Conservation (phyloP, 2,113 vertebrate genomes). For the mouse (Mus musculus) region DNA sequence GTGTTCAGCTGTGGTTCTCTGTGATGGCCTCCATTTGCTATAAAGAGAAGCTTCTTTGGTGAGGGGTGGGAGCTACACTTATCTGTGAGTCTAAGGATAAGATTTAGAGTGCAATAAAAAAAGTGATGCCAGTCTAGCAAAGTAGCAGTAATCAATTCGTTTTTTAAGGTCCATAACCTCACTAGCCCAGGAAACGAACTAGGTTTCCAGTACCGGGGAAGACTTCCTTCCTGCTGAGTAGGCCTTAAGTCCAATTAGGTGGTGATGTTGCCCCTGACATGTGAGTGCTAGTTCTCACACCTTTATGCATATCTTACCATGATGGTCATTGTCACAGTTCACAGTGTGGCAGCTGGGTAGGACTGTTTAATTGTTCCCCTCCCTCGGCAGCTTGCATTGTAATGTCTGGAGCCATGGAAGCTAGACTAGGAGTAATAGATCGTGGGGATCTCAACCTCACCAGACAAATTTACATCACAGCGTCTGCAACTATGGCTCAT, state of each 20-base stretch:
- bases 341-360: neutral
- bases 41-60: neutral
- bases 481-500: neutral
- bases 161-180: neutral
- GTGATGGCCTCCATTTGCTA: neutral
- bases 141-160: neutral
- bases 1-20: neutral
- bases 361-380: neutral
- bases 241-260: neutral
- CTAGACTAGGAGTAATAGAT: neutral
- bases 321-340: neutral
- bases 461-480: neutral
- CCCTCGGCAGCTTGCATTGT: neutral
- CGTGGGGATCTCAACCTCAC: neutral
- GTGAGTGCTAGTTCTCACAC: neutral
- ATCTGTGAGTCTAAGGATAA: neutral
- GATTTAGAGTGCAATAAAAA: neutral
- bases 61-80: neutral
- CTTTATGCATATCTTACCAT: neutral
- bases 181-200: neutral
- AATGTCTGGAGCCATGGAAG: neutral
- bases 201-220: neutral
- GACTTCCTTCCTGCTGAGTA: neutral
- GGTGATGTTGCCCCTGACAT: neutral
- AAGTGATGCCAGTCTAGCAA: neutral